These are phyloP conservation scores for Alloscopus bannaensis DNA, from an alignment of 2,888 invertebrate species.

Conservation along the genomic window DNA sequence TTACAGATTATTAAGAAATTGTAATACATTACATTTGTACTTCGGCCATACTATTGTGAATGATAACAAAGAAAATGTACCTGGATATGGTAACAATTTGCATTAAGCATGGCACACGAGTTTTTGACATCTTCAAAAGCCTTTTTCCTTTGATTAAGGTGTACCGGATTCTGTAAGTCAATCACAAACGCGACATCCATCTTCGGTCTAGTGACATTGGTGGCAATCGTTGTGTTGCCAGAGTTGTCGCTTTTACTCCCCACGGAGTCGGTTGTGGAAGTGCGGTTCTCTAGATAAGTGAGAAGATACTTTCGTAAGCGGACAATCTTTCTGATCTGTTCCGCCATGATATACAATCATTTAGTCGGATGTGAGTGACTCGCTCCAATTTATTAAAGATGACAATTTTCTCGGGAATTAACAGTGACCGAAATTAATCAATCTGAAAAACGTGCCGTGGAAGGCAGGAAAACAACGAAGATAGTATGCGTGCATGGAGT, in stretches of 20 bases:
- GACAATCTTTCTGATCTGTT: no score
- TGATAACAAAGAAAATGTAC: constrained; percentile 77
- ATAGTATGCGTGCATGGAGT: no score
- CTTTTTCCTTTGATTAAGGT: constrained; percentile 85
- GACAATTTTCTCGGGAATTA: no score
- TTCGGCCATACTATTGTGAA: not conserved
- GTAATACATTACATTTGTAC: constrained; percentile 15
- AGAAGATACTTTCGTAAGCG: constrained; percentile 42
- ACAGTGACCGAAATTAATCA: no score
- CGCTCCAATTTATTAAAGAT: no score
- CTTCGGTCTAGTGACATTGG: constrained; percentile 78
- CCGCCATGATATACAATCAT: no score
- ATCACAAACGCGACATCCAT: constrained; percentile 90
- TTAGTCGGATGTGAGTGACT: no score
- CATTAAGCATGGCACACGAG: constrained; percentile 86
- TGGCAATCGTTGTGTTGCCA: constrained; percentile 75
- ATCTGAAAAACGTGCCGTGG: no score
- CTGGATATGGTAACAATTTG: constrained; percentile 89
- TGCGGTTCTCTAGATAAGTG: constrained; percentile 74
- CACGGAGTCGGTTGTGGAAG: constrained; percentile 79
- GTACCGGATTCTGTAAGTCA: constrained; percentile 85
- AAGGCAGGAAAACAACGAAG: no score
- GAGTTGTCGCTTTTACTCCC: constrained; percentile 81
- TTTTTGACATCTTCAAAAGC: constrained; percentile 90
- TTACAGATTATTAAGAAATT: no score